Conservation (phyloP, 1,140 invertebrate species). For the Ditylenchus dipsaci region DNA sequence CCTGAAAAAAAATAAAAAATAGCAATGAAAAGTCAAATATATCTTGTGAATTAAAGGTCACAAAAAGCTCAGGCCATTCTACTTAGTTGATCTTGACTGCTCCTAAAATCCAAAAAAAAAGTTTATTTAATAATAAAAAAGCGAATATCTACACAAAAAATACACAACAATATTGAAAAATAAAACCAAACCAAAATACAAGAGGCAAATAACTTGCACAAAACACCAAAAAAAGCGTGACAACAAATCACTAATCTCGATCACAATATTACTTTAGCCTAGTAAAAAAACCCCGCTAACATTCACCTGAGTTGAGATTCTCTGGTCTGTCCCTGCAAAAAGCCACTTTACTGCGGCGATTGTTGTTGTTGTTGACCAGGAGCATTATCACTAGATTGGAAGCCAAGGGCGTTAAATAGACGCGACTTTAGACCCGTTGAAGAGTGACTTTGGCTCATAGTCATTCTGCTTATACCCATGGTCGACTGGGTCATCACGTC, state of each 20-base stretch:
- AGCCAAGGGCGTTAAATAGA: constrained; percentile 34
- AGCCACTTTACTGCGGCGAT: no score
- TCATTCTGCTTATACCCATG: constrained; percentile 20
- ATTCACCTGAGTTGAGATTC: no score
- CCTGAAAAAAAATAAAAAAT: neutral
- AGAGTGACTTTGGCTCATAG: constrained; percentile 42
- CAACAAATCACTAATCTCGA: neutral
- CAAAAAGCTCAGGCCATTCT: neutral
- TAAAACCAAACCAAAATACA: neutral
- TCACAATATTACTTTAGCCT: neutral
- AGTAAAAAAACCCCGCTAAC: no score
- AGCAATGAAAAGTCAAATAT: neutral
- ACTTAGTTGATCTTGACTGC: neutral
- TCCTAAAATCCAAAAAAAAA: neutral
- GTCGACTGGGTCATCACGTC: constrained; percentile 35
- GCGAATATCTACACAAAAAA: no score
- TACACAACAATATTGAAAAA: no score
- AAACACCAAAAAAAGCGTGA: neutral
- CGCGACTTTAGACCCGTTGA: constrained; percentile 34
- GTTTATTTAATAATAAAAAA: neutral
- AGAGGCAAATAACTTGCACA: neutral
- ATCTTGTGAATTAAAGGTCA: neutral
- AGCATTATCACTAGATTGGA: constrained; percentile 7
- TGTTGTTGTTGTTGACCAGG: no score
- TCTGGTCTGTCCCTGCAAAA: no score